Conservation (phyloP, 2,888 invertebrate species). For the Standfussiana lucernea region DNA sequence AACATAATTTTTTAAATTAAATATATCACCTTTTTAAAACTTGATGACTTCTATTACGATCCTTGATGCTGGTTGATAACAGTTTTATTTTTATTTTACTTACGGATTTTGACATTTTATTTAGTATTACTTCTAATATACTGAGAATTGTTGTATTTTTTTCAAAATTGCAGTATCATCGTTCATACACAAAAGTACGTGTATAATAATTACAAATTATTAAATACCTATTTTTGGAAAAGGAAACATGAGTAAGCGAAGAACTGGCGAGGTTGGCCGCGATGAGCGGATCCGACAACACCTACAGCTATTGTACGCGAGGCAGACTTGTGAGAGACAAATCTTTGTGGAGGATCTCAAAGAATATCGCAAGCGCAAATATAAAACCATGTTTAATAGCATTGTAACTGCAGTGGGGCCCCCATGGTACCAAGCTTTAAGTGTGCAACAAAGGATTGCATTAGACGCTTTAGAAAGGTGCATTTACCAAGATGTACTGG, state of each 20-base stretch:
- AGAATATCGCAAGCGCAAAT: constrained; percentile 72
- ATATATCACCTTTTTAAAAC: background rate
- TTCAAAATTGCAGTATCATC: constrained; percentile 76
- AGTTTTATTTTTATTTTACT: background rate
- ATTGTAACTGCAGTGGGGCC: constrained; percentile 80
- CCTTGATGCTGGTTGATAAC: constrained; percentile 29
- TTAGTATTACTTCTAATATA: constrained; percentile 47
- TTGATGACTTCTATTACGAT: background rate
- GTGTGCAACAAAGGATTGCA: constrained; percentile 80
- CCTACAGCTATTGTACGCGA: constrained; percentile 78
- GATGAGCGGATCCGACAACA: constrained; percentile 72
- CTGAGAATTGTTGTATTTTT: constrained; percentile 37
- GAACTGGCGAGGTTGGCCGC: constrained; percentile 72
- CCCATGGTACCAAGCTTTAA: constrained; percentile 85
- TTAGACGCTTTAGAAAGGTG: constrained; percentile 77
- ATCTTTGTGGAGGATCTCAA: constrained; percentile 85
- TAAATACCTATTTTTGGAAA: constrained; percentile 10
- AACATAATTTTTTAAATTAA: background rate
- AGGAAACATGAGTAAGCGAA: constrained; percentile 70
- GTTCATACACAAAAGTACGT: constrained; percentile 35
- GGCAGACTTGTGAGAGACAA: constrained; percentile 78
- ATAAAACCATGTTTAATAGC: constrained; percentile 68
- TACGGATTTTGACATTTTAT: constrained; percentile 24
- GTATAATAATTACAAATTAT: constrained; percentile 2
- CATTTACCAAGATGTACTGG: constrained; percentile 84